Base-by-base conservation (phyloP, 2,888 invertebrate species). In the Agriotes lineatus region DNA sequence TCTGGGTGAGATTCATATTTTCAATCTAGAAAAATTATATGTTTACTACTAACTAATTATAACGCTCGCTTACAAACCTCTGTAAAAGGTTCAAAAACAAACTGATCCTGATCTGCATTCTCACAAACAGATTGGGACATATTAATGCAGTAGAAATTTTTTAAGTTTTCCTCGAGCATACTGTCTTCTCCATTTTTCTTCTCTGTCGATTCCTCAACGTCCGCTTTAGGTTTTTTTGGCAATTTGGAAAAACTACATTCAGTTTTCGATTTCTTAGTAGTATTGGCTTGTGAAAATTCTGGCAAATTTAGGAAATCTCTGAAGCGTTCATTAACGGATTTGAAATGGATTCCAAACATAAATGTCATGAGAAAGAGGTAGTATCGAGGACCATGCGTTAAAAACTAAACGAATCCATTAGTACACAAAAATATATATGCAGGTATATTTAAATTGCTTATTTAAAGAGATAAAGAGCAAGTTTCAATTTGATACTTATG, bases 131-230 rank as follows among this genome's bases (percentile, higher is more conserved):
- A 67, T 81, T 93, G 92, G 0, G 91, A 89, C 83, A 93, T 88
- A 42, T 92, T 93, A 52, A 94, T 84, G 67, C 92, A 81, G 76
- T 92, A 94, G 77, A 89, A 90, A 50, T 90, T 90, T 78, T 87
- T 89, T 74, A 81, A 79, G 57, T 79, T 76, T 45, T 88, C 88
- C 33, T 82, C 72, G 0, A 30, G 58, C 3, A 78, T 75, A 33
- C 6, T 80, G 2, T 57, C 75, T 35, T 37, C 80, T 5, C 35
- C 74, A 9, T 10, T 20, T 12, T 12, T 56, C 12, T 19, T 39
- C 42, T 57, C 35, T 79, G 45, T 48, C 20, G 71, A 59, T 30
- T 67, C 59, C 59, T 72, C 48, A 3, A 44, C 9, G 54, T 74
- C 69, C 14, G 19, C 5, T 80, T 64, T 68, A 18, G 12, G 20